Evolutionary conservation across 2,888 invertebrate genomes (phyloP).

Genomic region (Synergus japonicus): DNA sequence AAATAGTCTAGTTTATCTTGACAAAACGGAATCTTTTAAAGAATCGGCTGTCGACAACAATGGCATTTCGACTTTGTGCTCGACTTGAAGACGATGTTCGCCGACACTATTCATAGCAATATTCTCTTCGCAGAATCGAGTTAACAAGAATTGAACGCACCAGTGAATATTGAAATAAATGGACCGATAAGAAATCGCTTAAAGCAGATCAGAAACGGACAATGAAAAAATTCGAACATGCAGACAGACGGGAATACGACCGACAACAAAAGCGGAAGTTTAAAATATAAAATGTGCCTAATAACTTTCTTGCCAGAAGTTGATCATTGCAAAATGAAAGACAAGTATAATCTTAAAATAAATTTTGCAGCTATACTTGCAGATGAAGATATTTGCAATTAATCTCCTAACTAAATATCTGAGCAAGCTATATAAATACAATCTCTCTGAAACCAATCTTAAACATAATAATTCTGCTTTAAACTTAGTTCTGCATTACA

Average conservation of each 20-base stretch:
- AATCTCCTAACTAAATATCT: too few species aligned
- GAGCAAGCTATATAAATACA: too few species aligned
- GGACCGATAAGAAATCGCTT: not conserved
- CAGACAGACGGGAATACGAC: not conserved
- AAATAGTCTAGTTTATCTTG: not conserved
- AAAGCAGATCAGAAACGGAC: not conserved
- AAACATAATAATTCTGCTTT: too few species aligned
- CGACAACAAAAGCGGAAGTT: not conserved
- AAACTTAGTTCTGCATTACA: too few species aligned
- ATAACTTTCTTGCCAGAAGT: too few species aligned
- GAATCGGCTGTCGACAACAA: constrained; percentile 1
- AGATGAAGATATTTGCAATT: too few species aligned
- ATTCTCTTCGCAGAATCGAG: not conserved
- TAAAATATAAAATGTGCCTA: too few species aligned
- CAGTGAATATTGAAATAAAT: not conserved
- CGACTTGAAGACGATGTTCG: not conserved
- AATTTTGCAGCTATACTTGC: too few species aligned
- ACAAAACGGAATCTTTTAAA: not conserved
- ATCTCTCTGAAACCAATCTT: too few species aligned
- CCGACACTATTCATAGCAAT: not conserved
- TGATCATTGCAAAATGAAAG: too few species aligned
- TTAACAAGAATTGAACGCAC: constrained; percentile 4
- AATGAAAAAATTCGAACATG: not conserved
- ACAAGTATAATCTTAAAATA: too few species aligned
- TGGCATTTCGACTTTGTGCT: not conserved